Base-by-base conservation (phyloP, 2,888 invertebrate genomes). In the Palloptera scutellata region DNA sequence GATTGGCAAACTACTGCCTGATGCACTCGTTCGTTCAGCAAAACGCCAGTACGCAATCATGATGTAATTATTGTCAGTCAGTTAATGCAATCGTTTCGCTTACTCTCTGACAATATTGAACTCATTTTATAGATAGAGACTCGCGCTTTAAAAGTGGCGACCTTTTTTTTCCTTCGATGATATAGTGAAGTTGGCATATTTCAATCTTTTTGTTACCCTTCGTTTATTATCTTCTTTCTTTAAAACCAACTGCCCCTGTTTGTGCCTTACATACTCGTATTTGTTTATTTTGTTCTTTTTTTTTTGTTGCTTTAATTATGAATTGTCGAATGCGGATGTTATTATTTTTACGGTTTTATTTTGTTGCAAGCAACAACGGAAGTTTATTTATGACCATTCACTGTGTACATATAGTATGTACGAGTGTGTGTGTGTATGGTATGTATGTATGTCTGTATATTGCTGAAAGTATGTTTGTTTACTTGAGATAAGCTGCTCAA, bases 1-100 rank as follows among this genome's bases (percentile, higher is more conserved):
- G 75, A 74, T 74, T 74, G 66, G 12, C n/a, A 10, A 40, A 5
- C 12, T 20, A 54, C n/a, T n/a, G n/a, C n/a, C n/a, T n/a, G n/a
- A 30, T 30, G 3, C 30, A 30, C 30, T 53, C 51, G 30, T 12
- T 51, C 13, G 62, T 48, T 63, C 57, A 62, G 51, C 48, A 57
- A 62, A 53, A 17, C 57, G 69, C 62, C 43, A 42, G 57, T 61
- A 55, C 55, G 63, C 62, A 66, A 58, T 62, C 66, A 51, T 67
- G 62, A 61, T 62, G 66, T 62, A 67, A 67, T 67, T 62, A 67
- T 62, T 57, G 66, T 67, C 62, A 67, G 66, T 62, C 62, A 60
- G 53, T 65, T 42, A 42, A 45, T 48, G 30, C 30, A 30, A 30
- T 30, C 30, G 30, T 30, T 30, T 30, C 30, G 30, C 30, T 30